Conservation (phyloP, 2,888 invertebrate genomes). For the Tryphoninae sp. region DNA sequence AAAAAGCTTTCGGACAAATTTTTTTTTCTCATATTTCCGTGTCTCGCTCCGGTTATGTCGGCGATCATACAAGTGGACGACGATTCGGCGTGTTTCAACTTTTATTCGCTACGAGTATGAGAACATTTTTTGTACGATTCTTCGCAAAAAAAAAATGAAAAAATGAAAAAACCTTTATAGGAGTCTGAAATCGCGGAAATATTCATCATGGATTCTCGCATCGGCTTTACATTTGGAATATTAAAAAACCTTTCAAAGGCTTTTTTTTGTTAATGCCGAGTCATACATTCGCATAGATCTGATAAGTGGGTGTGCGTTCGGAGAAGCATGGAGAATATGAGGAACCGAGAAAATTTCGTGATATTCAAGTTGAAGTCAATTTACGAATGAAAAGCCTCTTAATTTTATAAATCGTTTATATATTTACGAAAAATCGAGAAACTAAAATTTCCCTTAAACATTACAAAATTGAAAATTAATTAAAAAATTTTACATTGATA, state of each 20-base stretch:
- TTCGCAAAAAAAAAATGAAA: neutral
- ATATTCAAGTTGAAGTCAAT: neutral
- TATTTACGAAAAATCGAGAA: neutral
- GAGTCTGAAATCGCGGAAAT: constrained; percentile 5
- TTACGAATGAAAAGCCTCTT: too few relatives aligned
- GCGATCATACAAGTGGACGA: too few relatives aligned
- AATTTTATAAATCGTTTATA: neutral
- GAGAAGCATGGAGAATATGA: neutral
- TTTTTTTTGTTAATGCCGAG: neutral
- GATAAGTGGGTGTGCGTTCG: too few relatives aligned
- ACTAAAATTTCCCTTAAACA: too few relatives aligned
- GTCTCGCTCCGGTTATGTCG: too few relatives aligned
- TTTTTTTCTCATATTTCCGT: too few relatives aligned
- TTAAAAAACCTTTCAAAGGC: constrained; percentile 26
- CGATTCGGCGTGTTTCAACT: too few relatives aligned
- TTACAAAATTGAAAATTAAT: neutral
- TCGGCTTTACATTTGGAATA: neutral
- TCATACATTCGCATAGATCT: too few relatives aligned
- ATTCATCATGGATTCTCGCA: constrained; percentile 1
- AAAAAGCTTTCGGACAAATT: too few relatives aligned
- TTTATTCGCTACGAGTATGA: too few relatives aligned
- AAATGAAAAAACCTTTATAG: neutral
- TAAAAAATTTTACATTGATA: too few relatives aligned
- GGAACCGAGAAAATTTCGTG: neutral
- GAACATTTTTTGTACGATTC: neutral